Conservation (phyloP, 2,797 vertebrate species). For the Scolopax bukidnonensis region DNA sequence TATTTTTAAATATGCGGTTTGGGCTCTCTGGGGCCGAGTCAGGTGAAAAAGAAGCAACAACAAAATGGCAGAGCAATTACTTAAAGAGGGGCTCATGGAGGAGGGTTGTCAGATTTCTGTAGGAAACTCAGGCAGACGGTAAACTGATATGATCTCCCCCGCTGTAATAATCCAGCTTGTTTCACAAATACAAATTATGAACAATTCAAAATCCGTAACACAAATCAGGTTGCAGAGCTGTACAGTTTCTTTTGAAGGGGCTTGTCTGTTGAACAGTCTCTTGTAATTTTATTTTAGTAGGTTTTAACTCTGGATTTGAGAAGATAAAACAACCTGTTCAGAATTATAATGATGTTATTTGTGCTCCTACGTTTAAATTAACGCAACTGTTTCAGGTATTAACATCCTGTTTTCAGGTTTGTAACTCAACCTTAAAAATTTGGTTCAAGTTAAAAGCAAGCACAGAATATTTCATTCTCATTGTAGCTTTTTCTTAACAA, state of each 20-base stretch:
- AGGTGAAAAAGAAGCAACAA: constrained; percentile 53
- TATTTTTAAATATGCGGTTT: neutral
- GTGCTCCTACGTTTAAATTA: constrained; percentile 12
- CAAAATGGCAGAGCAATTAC: constrained; percentile 54
- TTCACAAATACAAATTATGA: constrained; percentile 48
- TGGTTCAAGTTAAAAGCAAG: neutral
- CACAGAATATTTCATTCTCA: neutral
- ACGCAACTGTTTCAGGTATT: neutral
- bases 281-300: constrained; percentile 7
- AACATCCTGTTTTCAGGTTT: constrained; percentile 15
- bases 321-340: constrained; percentile 24
- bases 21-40: constrained; percentile 1
- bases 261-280: neutral
- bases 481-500: neutral
- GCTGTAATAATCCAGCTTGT: constrained; percentile 5
- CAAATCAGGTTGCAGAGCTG: neutral
- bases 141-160: constrained; percentile 11
- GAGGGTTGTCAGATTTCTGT: neutral
- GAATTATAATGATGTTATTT: neutral
- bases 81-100: neutral
- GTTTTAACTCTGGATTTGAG: constrained; percentile 40
- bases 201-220: constrained; percentile 20
- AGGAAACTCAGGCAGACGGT: constrained; percentile 13
- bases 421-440: neutral
- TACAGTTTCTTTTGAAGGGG: neutral